A percentile compares a stretch with the other conserved stretches of the same genome.
These are phyloP conservation scores for Cavia porcellus DNA, from an alignment of 2,113 vertebrate genomes.

Conservation along the genomic window DNA sequence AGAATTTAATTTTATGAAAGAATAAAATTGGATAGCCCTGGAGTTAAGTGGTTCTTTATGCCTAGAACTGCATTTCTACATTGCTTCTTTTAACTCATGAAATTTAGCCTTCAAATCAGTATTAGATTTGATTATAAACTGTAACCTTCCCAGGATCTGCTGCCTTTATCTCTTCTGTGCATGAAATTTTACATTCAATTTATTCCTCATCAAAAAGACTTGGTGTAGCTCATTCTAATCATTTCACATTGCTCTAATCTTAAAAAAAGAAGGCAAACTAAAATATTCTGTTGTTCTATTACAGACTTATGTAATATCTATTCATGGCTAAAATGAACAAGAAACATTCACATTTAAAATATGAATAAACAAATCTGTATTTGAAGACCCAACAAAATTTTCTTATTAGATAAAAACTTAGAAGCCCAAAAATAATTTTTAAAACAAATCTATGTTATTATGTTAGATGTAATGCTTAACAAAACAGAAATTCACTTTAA, in stretches of 20 bases:
- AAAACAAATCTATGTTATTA: not conserved
- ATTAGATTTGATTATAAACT: not conserved
- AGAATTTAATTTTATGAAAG: constrained; percentile 4
- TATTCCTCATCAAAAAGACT: constrained; percentile 33
- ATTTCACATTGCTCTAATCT: not conserved
- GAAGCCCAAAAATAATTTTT: constrained; percentile 8
- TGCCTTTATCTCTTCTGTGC: not conserved
- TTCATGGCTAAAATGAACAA: not conserved
- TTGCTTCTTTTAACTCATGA: constrained; percentile 26
- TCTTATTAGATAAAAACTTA: constrained; percentile 17
- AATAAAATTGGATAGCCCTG: constrained; percentile 46
- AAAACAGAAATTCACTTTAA: not conserved
- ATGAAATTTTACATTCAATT: not conserved
- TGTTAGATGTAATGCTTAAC: constrained; percentile 12
- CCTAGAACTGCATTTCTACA: not conserved
- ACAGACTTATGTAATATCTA: not conserved
- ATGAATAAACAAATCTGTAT: not conserved
- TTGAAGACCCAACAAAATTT: constrained; percentile 2
- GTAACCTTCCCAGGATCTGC: not conserved
- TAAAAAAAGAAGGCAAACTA: not conserved
- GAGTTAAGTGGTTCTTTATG: constrained; percentile 10
- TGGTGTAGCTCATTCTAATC: not conserved
- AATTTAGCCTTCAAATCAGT: not conserved
- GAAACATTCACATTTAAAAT: constrained; percentile 44
- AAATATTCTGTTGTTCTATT: not conserved